A percentile compares a stretch with the other conserved stretches of the same genome.
These are phyloP conservation scores for Helicolenus hilgendorfi DNA, from an alignment of 2,797 vertebrate genomes.

Conservation along the genomic window DNA sequence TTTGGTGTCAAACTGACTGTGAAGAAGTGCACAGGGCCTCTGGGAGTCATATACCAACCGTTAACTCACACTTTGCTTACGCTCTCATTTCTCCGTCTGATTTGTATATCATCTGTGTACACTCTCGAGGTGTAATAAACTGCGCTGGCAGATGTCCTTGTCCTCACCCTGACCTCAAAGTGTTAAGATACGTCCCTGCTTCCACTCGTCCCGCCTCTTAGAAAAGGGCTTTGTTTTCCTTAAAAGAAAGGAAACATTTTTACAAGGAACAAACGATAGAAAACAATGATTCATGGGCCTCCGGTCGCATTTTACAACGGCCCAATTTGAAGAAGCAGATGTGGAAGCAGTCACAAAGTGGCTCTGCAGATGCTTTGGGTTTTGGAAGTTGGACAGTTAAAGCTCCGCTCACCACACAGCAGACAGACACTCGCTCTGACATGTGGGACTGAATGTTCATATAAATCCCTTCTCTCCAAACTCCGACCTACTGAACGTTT, in stretches of 20 bases:
- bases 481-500: not conserved
- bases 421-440: constrained; percentile 10
- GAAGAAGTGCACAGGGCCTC: constrained; percentile 65
- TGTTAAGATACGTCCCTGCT: not conserved
- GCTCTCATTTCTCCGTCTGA: constrained; percentile 53
- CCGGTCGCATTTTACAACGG: constrained; percentile 22
- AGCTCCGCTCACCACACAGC: not conserved
- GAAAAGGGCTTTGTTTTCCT: constrained; percentile 13
- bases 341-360: constrained; percentile 43
- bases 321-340: constrained; percentile 60
- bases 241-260: constrained; percentile 32
- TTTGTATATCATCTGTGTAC: constrained; percentile 53
- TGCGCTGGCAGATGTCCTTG: not conserved
- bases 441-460: not conserved
- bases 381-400: constrained; percentile 18
- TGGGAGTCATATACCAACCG: constrained; percentile 56
- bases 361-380: constrained; percentile 67
- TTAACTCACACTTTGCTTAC: constrained; percentile 54
- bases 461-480: not conserved
- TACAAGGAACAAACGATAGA: constrained; percentile 34
- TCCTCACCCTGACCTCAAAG: constrained; percentile 30
- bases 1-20: constrained; percentile 83
- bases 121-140: constrained; percentile 25
- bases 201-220: not conserved
- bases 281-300: constrained; percentile 40